phyloP scores from a whole-genome alignment of 92 coral and sea anemone species.

The Epizoanthus ramosus region DNA sequence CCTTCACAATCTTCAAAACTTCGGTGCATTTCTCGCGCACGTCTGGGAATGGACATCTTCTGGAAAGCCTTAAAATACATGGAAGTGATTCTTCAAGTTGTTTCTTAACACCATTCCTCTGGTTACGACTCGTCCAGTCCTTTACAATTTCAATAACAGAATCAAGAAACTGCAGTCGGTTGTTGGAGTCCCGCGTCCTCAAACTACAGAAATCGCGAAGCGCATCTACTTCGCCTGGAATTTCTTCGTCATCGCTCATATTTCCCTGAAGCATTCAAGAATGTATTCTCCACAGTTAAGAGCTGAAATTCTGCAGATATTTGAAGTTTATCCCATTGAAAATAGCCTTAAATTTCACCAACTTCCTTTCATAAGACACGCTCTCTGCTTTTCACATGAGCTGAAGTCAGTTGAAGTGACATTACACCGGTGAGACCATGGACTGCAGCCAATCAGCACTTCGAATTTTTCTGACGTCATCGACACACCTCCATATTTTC shows the following conservation, averaged over 20 bases:
- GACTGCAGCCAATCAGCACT: slow-evolving; percentile 50
- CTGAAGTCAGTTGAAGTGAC: slow-evolving; percentile 25
- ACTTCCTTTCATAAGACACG: background rate
- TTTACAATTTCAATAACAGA: slow-evolving; percentile 62
- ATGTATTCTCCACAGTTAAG: slow-evolving; percentile 21
- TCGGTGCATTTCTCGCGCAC: slow-evolving; percentile 81
- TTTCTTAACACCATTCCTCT: slow-evolving; percentile 62
- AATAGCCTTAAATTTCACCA: slow-evolving; percentile 6
- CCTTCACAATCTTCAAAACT: slow-evolving; percentile 82
- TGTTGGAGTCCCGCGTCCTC: slow-evolving; percentile 72
- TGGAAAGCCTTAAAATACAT: slow-evolving; percentile 82
- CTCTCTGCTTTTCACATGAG: slow-evolving; percentile 11
- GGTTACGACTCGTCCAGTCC: slow-evolving; percentile 77
- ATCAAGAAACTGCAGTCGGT: slow-evolving; percentile 73
- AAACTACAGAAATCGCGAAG: slow-evolving; percentile 77
- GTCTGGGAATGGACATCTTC: slow-evolving; percentile 92
- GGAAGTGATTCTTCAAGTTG: slow-evolving; percentile 79
- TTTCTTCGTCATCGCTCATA: slow-evolving; percentile 93
- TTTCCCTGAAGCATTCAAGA: slow-evolving; percentile 44
- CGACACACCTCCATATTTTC: slow-evolving; percentile 67
- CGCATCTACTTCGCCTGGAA: slow-evolving; percentile 76
- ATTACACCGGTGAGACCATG: slow-evolving; percentile 28
- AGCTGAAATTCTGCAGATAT: slow-evolving; percentile 33
- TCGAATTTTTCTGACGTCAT: slow-evolving; percentile 40
- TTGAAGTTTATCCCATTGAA: slow-evolving; percentile 35